Conservation (phyloP, 2,888 invertebrate species). For the Philhelius pedissequus region DNA sequence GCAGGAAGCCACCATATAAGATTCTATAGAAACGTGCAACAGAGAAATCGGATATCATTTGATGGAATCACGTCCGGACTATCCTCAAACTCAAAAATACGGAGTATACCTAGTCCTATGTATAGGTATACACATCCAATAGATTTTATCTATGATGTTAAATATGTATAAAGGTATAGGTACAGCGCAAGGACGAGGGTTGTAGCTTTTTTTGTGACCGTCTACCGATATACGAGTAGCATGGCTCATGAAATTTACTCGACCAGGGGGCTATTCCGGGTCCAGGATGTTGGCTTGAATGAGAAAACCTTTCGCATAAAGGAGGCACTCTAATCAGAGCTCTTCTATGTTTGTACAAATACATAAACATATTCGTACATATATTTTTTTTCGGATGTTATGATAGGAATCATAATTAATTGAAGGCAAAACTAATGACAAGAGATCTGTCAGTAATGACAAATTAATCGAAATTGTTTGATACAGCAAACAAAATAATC, state of each 20-base stretch:
- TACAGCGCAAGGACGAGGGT: neutral
- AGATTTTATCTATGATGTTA: slow-evolving; percentile 21
- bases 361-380: too few relatives aligned
- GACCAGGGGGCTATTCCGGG: slow-evolving; percentile 18
- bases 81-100: slow-evolving; percentile 5
- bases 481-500: neutral
- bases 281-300: slow-evolving; percentile 12
- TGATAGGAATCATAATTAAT: slow-evolving; percentile 55
- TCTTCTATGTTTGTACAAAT: slow-evolving; percentile 17
- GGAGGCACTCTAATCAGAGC: neutral
- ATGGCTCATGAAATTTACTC: slow-evolving; percentile 34
- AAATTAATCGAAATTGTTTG: slow-evolving; percentile 16
- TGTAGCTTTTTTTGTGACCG: neutral
- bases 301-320: neutral
- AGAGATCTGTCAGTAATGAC: neutral
- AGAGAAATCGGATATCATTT: slow-evolving; percentile 69
- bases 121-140: slow-evolving; percentile 9
- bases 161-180: too few relatives aligned
- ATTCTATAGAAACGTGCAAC: slow-evolving; percentile 15
- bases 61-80: slow-evolving; percentile 69
- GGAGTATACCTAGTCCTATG: too few relatives aligned
- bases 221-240: slow-evolving; percentile 4
- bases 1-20: neutral
- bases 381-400: neutral
- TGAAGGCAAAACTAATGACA: neutral